Base-by-base conservation (phyloP, 2,888 invertebrate genomes). In the Orchesella flavescens region DNA sequence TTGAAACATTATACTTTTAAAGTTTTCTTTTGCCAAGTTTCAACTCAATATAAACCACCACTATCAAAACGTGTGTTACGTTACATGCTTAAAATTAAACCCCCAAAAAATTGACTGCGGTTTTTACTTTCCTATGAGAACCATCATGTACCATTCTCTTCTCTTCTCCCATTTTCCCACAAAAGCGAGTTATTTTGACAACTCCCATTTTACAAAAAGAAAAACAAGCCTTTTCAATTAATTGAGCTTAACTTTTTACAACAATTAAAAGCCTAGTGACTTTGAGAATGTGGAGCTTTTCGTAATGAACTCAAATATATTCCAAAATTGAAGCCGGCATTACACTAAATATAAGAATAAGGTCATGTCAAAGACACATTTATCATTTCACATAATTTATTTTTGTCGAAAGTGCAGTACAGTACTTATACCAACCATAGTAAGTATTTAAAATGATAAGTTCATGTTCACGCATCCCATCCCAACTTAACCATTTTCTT, bases 71-170 rank as follows among this genome's bases (percentile, higher is more conserved):
- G 34, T 34, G 34, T 34, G 7, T 34, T 34, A 34, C 34, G 34
- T 34, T 34, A 34, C 34, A 34, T 34, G 34, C 63, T 24, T 24
- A 63, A 63, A 15, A 21, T 63, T 63, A 23, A 63, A 63, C 63
- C n/a, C 19, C 15, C 46, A 46, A 10, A 24, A 19, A 23, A 24
- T 12, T 23, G 13, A 63, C 71, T 71, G 71, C 23, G 71, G 71
- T 71, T 71, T 71, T 66, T 44, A 43, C 66, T 34, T 55, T 55
- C 71, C 55, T 34, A 24, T 55, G 71, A n/a, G 55, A 71, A 53
- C 55, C 24, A 53, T 21, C 15, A 9, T 71, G 71, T 71, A 21
- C 53, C 53, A 55, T 55, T 19, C 55, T 55, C n/a, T 55, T 7
- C 23, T 2, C 34, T 7, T 34, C 7, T 34, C 34, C 34, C 34